Percentiles rank a stretch among this genome's conserved stretches.
Conservation (phyloP, 2,113 vertebrate species). For the Rhizomys pruinosus region DNA sequence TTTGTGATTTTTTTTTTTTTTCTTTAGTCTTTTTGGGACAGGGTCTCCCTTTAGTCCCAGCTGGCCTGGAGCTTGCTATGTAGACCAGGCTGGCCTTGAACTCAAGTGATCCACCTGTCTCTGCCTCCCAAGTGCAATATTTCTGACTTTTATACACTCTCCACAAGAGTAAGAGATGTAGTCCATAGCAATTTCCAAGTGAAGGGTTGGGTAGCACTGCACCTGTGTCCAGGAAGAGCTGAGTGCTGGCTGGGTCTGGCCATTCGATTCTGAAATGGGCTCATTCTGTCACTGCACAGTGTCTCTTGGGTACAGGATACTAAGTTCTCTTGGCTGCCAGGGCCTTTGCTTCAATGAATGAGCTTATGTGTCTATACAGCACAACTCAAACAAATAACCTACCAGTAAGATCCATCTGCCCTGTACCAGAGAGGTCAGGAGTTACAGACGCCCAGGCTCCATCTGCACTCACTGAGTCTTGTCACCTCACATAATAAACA, state of each 20-base stretch:
- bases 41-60: too few relatives aligned
- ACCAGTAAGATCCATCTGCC: neutral
- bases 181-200: neutral
- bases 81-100: too few relatives aligned
- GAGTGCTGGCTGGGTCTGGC: neutral
- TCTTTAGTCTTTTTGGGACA: too few relatives aligned
- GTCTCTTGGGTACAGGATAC: fast-evolving
- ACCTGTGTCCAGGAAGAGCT: neutral
- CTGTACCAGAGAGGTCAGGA: neutral
- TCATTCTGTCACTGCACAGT: neutral
- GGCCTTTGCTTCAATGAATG: neutral
- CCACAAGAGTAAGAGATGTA: neutral
- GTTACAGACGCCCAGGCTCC: conserved; percentile 3
- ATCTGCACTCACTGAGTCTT: neutral
- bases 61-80: too few relatives aligned
- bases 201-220: neutral
- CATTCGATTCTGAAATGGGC: neutral
- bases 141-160: too few relatives aligned
- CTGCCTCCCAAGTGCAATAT: too few relatives aligned
- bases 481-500: conserved; percentile 29
- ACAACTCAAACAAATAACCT: conserved; percentile 24
- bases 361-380: neutral
- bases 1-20: neutral
- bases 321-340: neutral
- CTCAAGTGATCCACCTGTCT: too few relatives aligned